Conservation (phyloP, 1,140 invertebrate species). For the Grapholita molesta region DNA sequence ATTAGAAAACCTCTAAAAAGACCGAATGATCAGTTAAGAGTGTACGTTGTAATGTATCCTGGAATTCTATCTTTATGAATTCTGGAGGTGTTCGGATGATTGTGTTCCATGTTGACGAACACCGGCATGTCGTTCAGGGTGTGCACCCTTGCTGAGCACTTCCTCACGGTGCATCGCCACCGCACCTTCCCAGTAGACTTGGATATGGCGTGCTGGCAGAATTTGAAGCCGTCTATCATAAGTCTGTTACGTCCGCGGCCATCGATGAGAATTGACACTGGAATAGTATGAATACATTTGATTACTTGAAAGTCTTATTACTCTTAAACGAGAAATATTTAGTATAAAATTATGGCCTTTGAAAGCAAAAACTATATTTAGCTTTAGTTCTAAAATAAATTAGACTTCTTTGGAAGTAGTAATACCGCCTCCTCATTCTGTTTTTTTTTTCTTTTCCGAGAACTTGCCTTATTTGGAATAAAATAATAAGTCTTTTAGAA, state of each 20-base stretch:
- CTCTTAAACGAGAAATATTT: neutral
- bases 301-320: too few relatives aligned
- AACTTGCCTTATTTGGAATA: too few relatives aligned
- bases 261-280: neutral
- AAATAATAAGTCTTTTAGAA: too few relatives aligned
- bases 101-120: slow-evolving; percentile 20
- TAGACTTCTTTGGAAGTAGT: too few relatives aligned
- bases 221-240: slow-evolving; percentile 30
- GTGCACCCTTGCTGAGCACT: slow-evolving; percentile 38
- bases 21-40: too few relatives aligned
- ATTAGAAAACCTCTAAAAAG: too few relatives aligned
- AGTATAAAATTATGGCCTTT: neutral
- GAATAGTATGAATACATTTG: neutral
- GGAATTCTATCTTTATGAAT: neutral
- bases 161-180: slow-evolving; percentile 34
- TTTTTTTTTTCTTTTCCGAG: too few relatives aligned
- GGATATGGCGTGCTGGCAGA: slow-evolving; percentile 26
- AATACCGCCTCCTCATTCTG: too few relatives aligned
- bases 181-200: slow-evolving; percentile 26
- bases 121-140: slow-evolving; percentile 22
- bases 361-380: too few relatives aligned
- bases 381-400: too few relatives aligned
- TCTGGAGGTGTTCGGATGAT: slow-evolving; percentile 19
- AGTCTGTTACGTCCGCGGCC: slow-evolving; percentile 24
- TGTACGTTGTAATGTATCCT: too few relatives aligned